Conservation (phyloP, 2,113 vertebrate genomes). For the Chlamydotis undulata region DNA sequence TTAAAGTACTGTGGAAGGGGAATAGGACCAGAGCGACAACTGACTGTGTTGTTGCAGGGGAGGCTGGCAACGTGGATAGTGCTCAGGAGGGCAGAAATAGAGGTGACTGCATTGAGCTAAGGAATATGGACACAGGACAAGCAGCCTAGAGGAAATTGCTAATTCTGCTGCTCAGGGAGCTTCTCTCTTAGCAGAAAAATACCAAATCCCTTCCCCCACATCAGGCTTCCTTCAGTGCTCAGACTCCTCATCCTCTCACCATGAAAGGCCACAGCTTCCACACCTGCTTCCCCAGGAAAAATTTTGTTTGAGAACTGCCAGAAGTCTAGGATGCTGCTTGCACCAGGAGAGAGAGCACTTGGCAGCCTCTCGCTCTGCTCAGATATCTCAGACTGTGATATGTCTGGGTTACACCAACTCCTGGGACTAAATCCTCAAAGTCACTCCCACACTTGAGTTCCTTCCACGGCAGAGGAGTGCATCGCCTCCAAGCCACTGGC, state of each 20-base stretch:
- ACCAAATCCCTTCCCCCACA: not conserved
- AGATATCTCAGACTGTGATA: slow-evolving; percentile 59
- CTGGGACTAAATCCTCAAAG: slow-evolving; percentile 52
- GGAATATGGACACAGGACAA: not conserved
- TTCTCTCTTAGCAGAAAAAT: not conserved
- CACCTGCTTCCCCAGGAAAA: slow-evolving; percentile 46
- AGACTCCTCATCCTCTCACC: not conserved
- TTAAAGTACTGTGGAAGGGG: not conserved
- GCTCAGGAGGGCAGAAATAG: not conserved
- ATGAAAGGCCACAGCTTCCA: slow-evolving; percentile 1
- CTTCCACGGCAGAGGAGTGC: slow-evolving; percentile 20
- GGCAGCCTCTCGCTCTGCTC: not conserved
- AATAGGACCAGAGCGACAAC: not conserved
- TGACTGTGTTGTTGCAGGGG: not conserved
- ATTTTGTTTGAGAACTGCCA: slow-evolving; percentile 31
- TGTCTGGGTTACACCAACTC: slow-evolving; percentile 54
- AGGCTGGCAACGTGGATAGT: not conserved
- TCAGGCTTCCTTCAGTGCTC: not conserved
- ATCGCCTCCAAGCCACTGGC: slow-evolving; percentile 15
- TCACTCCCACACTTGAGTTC: slow-evolving; percentile 54
- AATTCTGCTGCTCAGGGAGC: not conserved
- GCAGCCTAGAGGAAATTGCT: not conserved
- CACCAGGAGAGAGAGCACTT: slow-evolving; percentile 42
- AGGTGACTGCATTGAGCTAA: not conserved
- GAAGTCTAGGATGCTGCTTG: slow-evolving; percentile 32